A percentile compares a stretch with the other conserved stretches of the same genome.
Evolutionary conservation across 2,888 invertebrate genomes (phyloP).

Genomic region (Cryptops parisi): DNA sequence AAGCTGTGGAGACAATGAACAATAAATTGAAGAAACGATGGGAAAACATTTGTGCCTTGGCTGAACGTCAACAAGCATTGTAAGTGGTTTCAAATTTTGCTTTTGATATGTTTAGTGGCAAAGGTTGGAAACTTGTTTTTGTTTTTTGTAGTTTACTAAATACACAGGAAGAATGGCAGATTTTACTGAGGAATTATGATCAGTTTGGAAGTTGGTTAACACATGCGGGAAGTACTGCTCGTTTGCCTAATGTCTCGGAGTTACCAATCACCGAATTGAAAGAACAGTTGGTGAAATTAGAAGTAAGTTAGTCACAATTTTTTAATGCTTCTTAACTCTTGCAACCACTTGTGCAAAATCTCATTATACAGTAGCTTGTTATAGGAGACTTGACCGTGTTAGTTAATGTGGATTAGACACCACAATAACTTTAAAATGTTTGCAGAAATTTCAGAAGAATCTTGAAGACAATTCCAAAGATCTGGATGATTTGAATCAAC

Average conservation of each 20-base stretch:
- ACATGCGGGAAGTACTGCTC: not conserved
- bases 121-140: no score
- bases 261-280: not conserved
- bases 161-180: conserved; percentile 11
- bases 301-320: not conserved
- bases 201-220: conserved; percentile 7
- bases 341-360: not conserved
- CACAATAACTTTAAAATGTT: no score
- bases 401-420: no score
- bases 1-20: conserved; percentile 4
- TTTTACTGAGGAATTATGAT: conserved; percentile 4
- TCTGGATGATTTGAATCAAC: conserved; percentile 1
- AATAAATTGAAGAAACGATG: conserved; percentile 14
- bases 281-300: not conserved
- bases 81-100: no score
- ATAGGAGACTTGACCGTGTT: no score
- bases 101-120: not conserved
- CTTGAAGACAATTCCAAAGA: conserved; percentile 1
- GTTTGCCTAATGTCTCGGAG: not conserved
- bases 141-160: conserved; percentile 1
- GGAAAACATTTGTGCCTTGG: conserved; percentile 8
- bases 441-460: conserved; percentile 2
- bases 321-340: not conserved
- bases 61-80: not conserved
- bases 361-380: not conserved